Evolutionary conservation across 2,797 vertebrate species (phyloP).

Genomic region (Rhadinocentrus ornatus): DNA sequence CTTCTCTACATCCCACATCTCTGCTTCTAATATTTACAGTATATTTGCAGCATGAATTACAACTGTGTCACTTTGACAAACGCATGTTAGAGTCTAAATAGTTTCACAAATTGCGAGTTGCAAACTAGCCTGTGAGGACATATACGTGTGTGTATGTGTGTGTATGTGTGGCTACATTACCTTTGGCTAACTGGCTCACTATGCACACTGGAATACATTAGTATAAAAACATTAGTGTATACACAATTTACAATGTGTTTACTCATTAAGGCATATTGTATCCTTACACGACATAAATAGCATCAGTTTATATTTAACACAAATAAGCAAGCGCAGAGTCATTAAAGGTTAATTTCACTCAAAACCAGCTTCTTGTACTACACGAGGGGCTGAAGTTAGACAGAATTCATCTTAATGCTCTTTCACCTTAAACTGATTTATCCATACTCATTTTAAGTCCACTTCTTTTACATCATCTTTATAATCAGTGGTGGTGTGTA

Average conservation of each 20-base stretch:
- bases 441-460: neutral
- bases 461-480: neutral
- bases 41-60: constrained; percentile 13
- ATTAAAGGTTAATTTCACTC: constrained; percentile 44
- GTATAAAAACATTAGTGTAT: constrained; percentile 57
- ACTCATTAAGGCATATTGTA: constrained; percentile 79
- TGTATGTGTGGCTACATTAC: constrained; percentile 54
- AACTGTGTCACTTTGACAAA: constrained; percentile 17
- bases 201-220: constrained; percentile 58
- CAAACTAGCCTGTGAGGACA: neutral
- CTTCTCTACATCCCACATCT: constrained; percentile 37
- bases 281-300: constrained; percentile 71
- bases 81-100: neutral
- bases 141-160: constrained; percentile 4
- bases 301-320: constrained; percentile 65
- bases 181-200: constrained; percentile 58
- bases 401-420: neutral
- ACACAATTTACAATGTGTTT: constrained; percentile 70
- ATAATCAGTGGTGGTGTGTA: constrained; percentile 16
- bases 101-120: neutral
- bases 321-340: constrained; percentile 29
- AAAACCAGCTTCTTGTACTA: constrained; percentile 27
- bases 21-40: constrained; percentile 44
- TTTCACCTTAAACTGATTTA: neutral
- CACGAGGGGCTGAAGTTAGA: neutral